Percentiles rank a stretch among this genome's conserved stretches.
phyloP scores from a whole-genome alignment of 2,888 invertebrate species.

The Syrphus vitripennis region DNA sequence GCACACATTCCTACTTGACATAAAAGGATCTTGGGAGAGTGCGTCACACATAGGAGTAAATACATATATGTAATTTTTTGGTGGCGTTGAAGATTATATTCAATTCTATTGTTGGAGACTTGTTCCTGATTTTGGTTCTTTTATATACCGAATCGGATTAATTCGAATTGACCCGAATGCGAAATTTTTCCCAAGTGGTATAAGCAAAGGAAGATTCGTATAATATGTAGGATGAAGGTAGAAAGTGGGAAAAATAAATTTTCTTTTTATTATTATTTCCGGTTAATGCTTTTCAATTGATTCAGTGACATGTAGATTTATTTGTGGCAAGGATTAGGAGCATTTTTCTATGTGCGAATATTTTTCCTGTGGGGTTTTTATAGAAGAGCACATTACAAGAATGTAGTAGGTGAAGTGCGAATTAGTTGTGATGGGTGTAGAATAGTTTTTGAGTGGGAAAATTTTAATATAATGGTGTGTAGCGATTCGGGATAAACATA shows the following conservation, averaged over 20 bases:
- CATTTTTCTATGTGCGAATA: background rate
- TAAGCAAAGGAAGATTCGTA: background rate
- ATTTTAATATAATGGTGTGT: background rate
- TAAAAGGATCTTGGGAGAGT: slow-evolving; percentile 1
- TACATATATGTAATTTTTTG: background rate
- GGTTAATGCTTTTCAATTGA: slow-evolving; percentile 52
- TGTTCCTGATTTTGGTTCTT: slow-evolving; percentile 9
- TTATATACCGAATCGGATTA: slow-evolving; percentile 50
- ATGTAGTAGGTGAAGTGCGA: slow-evolving; percentile 7
- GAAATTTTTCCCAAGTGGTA: slow-evolving; percentile 11
- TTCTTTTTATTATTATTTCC: slow-evolving; percentile 34
- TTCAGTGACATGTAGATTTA: slow-evolving; percentile 38
- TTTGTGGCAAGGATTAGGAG: slow-evolving; percentile 8
- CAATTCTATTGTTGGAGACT: slow-evolving; percentile 28
- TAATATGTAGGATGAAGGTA: background rate
- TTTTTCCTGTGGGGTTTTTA: background rate
- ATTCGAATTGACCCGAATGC: slow-evolving; percentile 56
- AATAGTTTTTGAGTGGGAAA: background rate
- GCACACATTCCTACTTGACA: slow-evolving; percentile 37
- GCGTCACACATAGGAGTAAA: background rate
- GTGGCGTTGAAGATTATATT: slow-evolving; percentile 10
- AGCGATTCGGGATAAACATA: background rate
- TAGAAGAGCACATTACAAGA: background rate
- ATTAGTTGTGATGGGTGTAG: background rate
- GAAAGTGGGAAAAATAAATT: background rate